Evolutionary conservation across 2,888 invertebrate species (phyloP).

Genomic region (Metalampra italica): DNA sequence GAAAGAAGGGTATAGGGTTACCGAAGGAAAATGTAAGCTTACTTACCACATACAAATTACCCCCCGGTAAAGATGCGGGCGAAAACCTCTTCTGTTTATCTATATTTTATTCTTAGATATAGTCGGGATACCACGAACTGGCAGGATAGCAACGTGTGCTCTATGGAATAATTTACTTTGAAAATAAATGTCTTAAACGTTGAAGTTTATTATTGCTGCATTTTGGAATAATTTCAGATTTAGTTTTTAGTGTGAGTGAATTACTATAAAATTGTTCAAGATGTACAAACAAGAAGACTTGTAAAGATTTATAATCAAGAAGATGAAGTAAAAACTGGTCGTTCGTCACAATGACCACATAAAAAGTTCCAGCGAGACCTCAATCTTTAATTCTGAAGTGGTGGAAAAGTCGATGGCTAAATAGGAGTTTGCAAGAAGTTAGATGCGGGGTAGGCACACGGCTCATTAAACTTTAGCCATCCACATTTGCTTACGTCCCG

Average conservation of each 20-base stretch:
- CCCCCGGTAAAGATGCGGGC: constrained; percentile 34
- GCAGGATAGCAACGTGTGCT: not conserved
- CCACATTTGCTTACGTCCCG: constrained; percentile 60
- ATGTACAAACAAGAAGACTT: not conserved
- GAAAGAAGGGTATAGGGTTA: constrained; percentile 32
- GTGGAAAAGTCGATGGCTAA: constrained; percentile 41
- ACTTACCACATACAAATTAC: constrained; percentile 54
- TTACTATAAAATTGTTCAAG: no score
- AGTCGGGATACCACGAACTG: not conserved
- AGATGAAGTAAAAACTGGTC: constrained; percentile 4
- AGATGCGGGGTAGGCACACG: constrained; percentile 43
- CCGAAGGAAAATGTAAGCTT: constrained; percentile 38
- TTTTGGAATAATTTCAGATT: no score
- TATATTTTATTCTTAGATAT: constrained; percentile 6
- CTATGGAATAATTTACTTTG: no score
- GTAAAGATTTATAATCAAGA: not conserved
- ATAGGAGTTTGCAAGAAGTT: constrained; percentile 46
- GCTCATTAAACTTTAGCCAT: constrained; percentile 61
- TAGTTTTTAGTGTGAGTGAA: no score
- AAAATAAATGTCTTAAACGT: no score
- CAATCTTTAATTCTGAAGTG: constrained; percentile 37
- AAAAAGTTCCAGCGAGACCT: constrained; percentile 31
- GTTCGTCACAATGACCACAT: constrained; percentile 12
- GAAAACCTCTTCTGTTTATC: constrained; percentile 25
- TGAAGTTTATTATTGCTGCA: no score